Evolutionary conservation across 2,888 invertebrate species (phyloP), one percentile per base, ranked within the genome.

Genomic region (Ariolimax columbianus): DNA sequence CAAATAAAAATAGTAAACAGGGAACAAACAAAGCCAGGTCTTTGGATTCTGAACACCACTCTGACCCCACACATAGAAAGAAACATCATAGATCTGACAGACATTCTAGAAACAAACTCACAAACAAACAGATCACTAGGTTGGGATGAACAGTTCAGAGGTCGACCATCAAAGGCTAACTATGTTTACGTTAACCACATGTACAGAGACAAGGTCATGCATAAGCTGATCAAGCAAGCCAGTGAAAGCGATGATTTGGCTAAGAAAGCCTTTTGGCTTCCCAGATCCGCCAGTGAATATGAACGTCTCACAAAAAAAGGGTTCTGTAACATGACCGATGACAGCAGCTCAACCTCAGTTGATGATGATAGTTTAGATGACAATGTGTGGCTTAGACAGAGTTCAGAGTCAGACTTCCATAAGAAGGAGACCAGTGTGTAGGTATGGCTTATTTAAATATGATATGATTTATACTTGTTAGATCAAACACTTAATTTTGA

Each of bases 361-460:
- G 92, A 92, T 81, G 91, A 91, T 43, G 91, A 90, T 30, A 89
- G 89, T 75, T 89, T 89, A 85, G 86, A 90, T 82, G 91, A 91
- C 75, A 90, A 92, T 87, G 91, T 92, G 63, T 93, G 92, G 93
- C 90, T 93, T 47, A 88, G 90, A 47, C 92, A 91, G 82, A 90
- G 90, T 78, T 88, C 90, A 70, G 89, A 89, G 36, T 87, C 89
- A 36, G 90, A 91, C 81, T 89, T 91, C 83, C 88, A 90, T 77
- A 93, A 93, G 83, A 92, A 93, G 80, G 93, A 93, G 89, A 93
- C 93, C 47, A 92, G 93, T 90, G 93, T 93, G 11, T 93, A 79
- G 68, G 33, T 47, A 36, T n/a, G n/a, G 17, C n/a, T 63, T 7
- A 63, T 11, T 17, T 19, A 55, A 55, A 47, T 47, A 7, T 47